Conservation (phyloP, 2,888 invertebrate species). For the Celastrina argiolus region DNA sequence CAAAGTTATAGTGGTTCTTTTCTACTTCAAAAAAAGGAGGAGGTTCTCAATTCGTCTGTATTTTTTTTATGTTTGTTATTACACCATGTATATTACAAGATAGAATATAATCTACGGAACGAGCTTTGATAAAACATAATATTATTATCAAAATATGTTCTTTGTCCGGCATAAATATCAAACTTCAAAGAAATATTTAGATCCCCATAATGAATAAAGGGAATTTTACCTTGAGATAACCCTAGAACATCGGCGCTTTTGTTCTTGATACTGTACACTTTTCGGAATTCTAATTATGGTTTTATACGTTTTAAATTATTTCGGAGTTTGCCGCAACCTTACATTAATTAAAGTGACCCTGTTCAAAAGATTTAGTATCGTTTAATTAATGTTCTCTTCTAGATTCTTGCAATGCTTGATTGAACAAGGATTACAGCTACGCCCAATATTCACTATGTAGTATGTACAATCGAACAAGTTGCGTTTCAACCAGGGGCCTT, state of each 20-base stretch:
- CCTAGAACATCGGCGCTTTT: conserved; percentile 38
- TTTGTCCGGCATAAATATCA: conserved; percentile 30
- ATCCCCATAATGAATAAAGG: conserved; percentile 37
- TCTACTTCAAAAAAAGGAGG: too few species aligned
- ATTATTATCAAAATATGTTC: conserved; percentile 16
- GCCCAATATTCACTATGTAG: background rate
- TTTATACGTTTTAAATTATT: conserved; percentile 23
- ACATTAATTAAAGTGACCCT: conserved; percentile 11
- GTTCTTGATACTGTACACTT: conserved; percentile 37
- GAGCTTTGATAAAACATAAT: background rate
- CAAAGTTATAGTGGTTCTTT: too few species aligned
- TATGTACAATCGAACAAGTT: too few species aligned
- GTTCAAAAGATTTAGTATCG: background rate
- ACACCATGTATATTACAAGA: too few species aligned
- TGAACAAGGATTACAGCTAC: background rate
- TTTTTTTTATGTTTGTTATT: too few species aligned
- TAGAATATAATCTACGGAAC: background rate
- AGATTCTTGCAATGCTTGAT: conserved; percentile 2
- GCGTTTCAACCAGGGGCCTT: too few species aligned
- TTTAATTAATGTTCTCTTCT: background rate
- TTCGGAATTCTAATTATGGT: conserved; percentile 40
- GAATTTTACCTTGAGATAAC: conserved; percentile 38
- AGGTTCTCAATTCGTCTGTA: too few species aligned
- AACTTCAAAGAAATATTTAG: conserved; percentile 41
- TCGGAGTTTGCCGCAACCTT: background rate